These are phyloP conservation scores for Caligus rogercresseyi DNA, from an alignment of 1,140 invertebrate genomes.

Conservation along the genomic window DNA sequence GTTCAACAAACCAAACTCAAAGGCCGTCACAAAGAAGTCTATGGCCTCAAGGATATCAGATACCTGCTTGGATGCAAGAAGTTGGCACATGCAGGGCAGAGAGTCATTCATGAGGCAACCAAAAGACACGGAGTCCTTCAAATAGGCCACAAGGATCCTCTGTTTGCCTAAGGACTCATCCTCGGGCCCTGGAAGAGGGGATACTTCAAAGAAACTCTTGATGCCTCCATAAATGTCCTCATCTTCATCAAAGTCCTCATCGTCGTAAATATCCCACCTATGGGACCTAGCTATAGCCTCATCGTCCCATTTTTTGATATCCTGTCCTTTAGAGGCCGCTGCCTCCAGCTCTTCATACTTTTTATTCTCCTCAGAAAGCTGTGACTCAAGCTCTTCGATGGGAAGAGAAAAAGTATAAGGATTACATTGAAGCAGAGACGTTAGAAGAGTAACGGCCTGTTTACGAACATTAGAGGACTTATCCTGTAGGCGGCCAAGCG, in stretches of 20 bases:
- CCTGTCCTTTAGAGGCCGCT: no score
- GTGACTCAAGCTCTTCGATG: slow-evolving; percentile 36
- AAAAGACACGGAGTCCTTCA: slow-evolving; percentile 45
- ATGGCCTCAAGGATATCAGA: slow-evolving; percentile 65
- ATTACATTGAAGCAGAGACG: slow-evolving; percentile 53
- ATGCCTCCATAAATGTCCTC: no score
- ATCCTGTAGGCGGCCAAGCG: slow-evolving; percentile 48
- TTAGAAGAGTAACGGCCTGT: slow-evolving; percentile 52
- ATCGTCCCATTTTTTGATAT: slow-evolving; percentile 28
- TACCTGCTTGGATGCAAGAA: slow-evolving; percentile 51
- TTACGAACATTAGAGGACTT: slow-evolving; percentile 57
- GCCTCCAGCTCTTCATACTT: no score
- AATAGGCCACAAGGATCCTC: slow-evolving; percentile 28
- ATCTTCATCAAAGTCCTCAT: slow-evolving; percentile 6
- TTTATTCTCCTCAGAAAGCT: no score
- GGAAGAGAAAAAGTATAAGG: slow-evolving; percentile 37
- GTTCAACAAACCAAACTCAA: slow-evolving; percentile 35
- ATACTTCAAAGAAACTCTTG: no score
- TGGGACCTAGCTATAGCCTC: slow-evolving; percentile 19
- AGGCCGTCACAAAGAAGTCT: slow-evolving; percentile 51
- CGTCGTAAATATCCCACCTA: slow-evolving; percentile 20
- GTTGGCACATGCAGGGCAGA: slow-evolving; percentile 46
- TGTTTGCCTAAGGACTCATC: no score
- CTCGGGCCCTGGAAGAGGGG: no score
- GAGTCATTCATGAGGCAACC: slow-evolving; percentile 44